Base-by-base conservation (phyloP, 64 coral and sea anemone species). In the Porites australiensis region DNA sequence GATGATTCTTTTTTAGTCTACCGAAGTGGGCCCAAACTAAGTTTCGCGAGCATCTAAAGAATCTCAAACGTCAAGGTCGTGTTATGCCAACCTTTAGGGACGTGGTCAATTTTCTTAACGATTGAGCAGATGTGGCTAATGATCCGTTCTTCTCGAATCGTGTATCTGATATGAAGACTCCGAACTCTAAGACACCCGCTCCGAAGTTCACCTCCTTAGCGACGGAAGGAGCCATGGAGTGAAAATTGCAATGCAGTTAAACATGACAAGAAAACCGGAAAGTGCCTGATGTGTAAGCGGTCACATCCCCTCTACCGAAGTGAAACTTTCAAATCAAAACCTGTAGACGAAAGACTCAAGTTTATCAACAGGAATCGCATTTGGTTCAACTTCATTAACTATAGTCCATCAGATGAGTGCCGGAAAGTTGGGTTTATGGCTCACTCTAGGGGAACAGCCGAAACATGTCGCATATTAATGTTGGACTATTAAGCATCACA, bases 311-410 rank as follows among this genome's bases (percentile, higher is more conserved):
- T 88, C 44, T 88, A 88, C 63, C 71, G 72, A 13, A 76, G 86
- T 74, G 86, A 88, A 74, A 16, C 48, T 0, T 88, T 88, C 27
- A 88, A 76, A 51, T 50, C 45, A 5, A 90, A 90, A n/a, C 51
- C 59, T 3, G n/a, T 66, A 12, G 52, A 70, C n/a, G 88, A 90
- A 67, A 69, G 88, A 64, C 69, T 21, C 10, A 76, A 90, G 50
- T 64, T 90, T 70, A 64, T 80, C 12, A 70, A 70, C 10, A 45
- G 3, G 50, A 79, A 90, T 7, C 19, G 22, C 22, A 76, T 90
- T 16, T 90, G 88, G 52, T 90, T 90, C 52, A 90, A 80, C 63
- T 80, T 62, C 66, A 52, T 90, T 13, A 88, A 74, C 46, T 90
- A 45, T 77, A n/a, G n/a, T n/a, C n/a, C n/a, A n/a, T n/a, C n/a